Evolutionary conservation across 2,888 invertebrate genomes (phyloP), one percentile per base, ranked within the genome.

Genomic region (Acrocyrtus sp.): DNA sequence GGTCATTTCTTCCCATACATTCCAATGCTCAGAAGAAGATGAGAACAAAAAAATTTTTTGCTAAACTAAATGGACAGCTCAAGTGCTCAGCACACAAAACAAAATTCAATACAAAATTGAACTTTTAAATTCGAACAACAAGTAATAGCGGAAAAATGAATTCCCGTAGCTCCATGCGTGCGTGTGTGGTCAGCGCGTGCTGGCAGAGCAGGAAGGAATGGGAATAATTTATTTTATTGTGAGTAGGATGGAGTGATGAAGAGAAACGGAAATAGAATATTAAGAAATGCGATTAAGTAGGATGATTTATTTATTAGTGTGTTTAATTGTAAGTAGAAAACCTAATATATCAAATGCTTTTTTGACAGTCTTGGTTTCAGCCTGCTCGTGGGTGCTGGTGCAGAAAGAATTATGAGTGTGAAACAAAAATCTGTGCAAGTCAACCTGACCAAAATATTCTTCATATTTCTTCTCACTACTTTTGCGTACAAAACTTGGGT

Each of bases 351-450:
- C 76, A 79, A 74, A 66, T 69, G 66, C 48, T 29, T 76, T 34
- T 63, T 69, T 81, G 82, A 53, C 87, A 94, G 94, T 83, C 88
- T 94, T 82, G 94, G 94, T 0, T 91, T 90, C 83, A 92, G 92
- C 69, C 85, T 95, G 54, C 85, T 95, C 63, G 89, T 93, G 26
- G 91, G 88, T 0, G 90, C 91, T 82, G 93, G 93, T 1, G 87
- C 91, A 51, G 91, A 92, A 84, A 77, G 78, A 76, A 76, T 81
- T 74, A 78, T 80, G 72, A 75, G 72, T 65, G 65, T 70, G 70
- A 78, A 80, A 72, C 78, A 80, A 78, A 77, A 77, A 76, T 77
- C 77, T 75, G 63, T 74, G 48, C 74, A 73, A 75, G 68, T 80
- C 76, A 84, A 89, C 80, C 83, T 90, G 79, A 90, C 91, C 89